Evolutionary conservation across 1,140 invertebrate species (phyloP).

Genomic region (Drosophila navojoa): DNA sequence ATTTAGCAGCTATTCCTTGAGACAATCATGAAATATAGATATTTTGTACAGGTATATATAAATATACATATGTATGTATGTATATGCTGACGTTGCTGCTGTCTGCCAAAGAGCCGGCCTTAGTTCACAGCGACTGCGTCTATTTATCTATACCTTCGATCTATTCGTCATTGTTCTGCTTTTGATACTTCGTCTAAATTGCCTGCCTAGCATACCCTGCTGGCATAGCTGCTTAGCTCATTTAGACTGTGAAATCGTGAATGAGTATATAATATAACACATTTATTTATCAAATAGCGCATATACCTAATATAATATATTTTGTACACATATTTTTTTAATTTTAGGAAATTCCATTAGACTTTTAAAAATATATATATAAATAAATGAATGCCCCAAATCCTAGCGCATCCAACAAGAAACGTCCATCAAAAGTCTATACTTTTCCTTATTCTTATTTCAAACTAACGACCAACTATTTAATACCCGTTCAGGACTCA

Average conservation of each 20-base stretch:
- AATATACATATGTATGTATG: slow-evolving; percentile 6
- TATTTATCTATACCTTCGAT: slow-evolving; percentile 46
- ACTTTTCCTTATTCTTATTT: too few relatives aligned
- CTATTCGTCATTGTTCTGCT: slow-evolving; percentile 72
- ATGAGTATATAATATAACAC: neutral
- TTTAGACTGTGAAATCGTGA: neutral
- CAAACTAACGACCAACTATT: too few relatives aligned
- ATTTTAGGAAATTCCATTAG: neutral
- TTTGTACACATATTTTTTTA: neutral
- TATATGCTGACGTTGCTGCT: slow-evolving; percentile 36
- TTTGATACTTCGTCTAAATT: slow-evolving; percentile 17
- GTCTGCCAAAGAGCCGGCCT: slow-evolving; percentile 47
- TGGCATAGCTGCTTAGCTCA: neutral
- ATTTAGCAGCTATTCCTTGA: slow-evolving; percentile 9
- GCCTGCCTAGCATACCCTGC: neutral
- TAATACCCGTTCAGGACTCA: too few relatives aligned
- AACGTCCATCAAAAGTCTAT: too few relatives aligned
- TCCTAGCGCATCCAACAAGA: too few relatives aligned
- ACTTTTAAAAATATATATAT: neutral
- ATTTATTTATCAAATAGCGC: neutral
- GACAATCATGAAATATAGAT: neutral
- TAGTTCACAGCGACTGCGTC: slow-evolving; percentile 9
- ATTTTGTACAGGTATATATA: neutral
- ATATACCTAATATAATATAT: neutral
- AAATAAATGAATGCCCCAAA: neutral